Base-by-base conservation (phyloP, 2,888 invertebrate species). In the Clostera curtula region DNA sequence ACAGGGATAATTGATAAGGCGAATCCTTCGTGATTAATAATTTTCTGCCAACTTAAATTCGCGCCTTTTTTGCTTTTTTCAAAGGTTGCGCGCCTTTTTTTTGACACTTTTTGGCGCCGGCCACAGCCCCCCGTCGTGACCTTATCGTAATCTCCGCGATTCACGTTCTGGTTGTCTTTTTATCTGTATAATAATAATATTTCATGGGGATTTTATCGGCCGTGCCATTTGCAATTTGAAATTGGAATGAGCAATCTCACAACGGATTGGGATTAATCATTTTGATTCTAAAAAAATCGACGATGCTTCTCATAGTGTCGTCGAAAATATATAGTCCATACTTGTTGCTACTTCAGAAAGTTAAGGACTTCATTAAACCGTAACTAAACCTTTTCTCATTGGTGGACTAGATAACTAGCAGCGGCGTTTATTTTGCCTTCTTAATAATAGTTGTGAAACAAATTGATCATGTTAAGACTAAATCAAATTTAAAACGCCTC, bases 71-170 rank as follows among this genome's bases (percentile, higher is more conserved):
- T n/a, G n/a, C n/a, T n/a, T n/a, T n/a, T n/a, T n/a, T 39, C 40
- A 36, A 40, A 13, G 3, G 12, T n/a, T 32, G 31, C 39, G 37
- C 16, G 47, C 49, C 48, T 46, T 33, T 64, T 66, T 64, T 69
- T 67, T 66, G 58, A 55, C 61, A 63, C 49, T 62, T 66, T 68
- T 65, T 64, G 63, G 65, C 62, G 67, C 59, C 65, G 50, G 38
- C 32, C 37, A 29, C 25, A 41, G 41, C 51, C 56, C 56, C 69
- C 68, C 47, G 51, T 55, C 46, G 52, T 31, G 47, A 34, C 29
- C 42, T 63, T 69, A 68, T 69, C 67, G 60, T 52, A 56, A 67
- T 69, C 61, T 64, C 25, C 27, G 40, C 56, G 51, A 57, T 65
- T 56, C 58, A 42, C 49, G 51, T 54, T 58, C 56, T 40, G 36